Evolutionary conservation across 2,113 vertebrate genomes (phyloP).

Genomic region (Cottus gobio): DNA sequence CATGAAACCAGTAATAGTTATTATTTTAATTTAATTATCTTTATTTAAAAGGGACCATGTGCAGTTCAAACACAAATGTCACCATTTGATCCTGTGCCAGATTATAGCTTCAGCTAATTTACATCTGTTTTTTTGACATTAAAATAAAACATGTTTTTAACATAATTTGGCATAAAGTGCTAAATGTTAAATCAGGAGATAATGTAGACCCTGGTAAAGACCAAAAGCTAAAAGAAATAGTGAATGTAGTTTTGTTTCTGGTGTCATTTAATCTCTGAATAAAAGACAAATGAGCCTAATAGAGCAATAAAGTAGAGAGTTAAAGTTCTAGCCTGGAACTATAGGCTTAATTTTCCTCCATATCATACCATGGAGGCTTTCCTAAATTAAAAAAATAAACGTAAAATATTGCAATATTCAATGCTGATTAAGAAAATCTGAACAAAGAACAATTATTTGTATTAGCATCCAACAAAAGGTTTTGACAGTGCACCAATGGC

Average conservation of each 20-base stretch:
- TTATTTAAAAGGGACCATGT: too few relatives aligned
- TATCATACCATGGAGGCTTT: neutral
- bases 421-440: conserved; percentile 10
- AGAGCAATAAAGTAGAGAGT: neutral
- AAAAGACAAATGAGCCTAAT: conserved; percentile 8
- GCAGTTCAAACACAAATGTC: too few relatives aligned
- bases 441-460: conserved; percentile 33
- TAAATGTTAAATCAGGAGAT: neutral
- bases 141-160: too few relatives aligned
- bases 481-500: conserved; percentile 29
- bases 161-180: neutral
- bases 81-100: too few relatives aligned
- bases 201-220: neutral
- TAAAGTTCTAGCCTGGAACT: neutral
- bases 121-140: too few relatives aligned
- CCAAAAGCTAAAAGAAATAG: neutral
- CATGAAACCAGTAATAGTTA: neutral
- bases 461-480: conserved; percentile 25
- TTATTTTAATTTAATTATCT: neutral
- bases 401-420: neutral
- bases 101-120: too few relatives aligned
- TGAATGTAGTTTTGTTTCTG: conserved; percentile 5
- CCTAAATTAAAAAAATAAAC: too few relatives aligned
- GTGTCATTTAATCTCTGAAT: neutral
- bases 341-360: too few relatives aligned